phyloP scores from a whole-genome alignment of 2,888 invertebrate genomes.

The Caradrina clavipalpis region DNA sequence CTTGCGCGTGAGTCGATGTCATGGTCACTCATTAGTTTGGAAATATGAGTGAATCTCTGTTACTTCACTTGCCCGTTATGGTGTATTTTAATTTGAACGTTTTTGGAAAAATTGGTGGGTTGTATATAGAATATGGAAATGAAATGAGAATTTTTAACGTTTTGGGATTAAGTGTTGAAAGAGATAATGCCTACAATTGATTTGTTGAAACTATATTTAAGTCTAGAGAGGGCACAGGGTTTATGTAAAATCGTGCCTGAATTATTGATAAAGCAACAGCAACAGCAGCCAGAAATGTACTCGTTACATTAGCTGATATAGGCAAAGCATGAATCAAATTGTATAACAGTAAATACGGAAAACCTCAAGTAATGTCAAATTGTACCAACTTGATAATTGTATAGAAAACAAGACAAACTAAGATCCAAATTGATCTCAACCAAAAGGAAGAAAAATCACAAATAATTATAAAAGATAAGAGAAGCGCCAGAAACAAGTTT shows the following conservation, averaged over 20 bases:
- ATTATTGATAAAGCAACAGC: neutral
- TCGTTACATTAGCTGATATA: neutral
- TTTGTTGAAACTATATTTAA: neutral
- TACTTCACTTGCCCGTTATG: slow-evolving; percentile 51
- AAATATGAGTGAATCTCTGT: slow-evolving; percentile 61
- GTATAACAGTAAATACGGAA: neutral
- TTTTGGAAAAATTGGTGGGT: slow-evolving; percentile 17
- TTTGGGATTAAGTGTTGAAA: slow-evolving; percentile 1
- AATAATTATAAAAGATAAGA: slow-evolving; percentile 58
- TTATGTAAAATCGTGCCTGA: neutral
- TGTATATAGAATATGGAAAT: slow-evolving; percentile 15
- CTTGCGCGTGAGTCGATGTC: slow-evolving; percentile 81
- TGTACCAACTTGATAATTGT: neutral
- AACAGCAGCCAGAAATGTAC: neutral
- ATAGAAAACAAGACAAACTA: slow-evolving; percentile 6
- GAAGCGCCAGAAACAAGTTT: slow-evolving; percentile 57
- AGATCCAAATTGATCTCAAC: slow-evolving; percentile 2
- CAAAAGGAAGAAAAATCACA: slow-evolving; percentile 26
- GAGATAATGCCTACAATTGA: neutral
- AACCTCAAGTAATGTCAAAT: neutral
- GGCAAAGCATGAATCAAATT: neutral
- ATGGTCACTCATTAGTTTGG: slow-evolving; percentile 80
- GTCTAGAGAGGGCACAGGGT: neutral
- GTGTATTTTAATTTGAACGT: slow-evolving; percentile 42
- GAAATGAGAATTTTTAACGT: neutral